These are phyloP conservation scores for Euphysa ruthae DNA, from an alignment of 30 jellyfish, hydroid and myxozoan genomes.

Conservation along the genomic window DNA sequence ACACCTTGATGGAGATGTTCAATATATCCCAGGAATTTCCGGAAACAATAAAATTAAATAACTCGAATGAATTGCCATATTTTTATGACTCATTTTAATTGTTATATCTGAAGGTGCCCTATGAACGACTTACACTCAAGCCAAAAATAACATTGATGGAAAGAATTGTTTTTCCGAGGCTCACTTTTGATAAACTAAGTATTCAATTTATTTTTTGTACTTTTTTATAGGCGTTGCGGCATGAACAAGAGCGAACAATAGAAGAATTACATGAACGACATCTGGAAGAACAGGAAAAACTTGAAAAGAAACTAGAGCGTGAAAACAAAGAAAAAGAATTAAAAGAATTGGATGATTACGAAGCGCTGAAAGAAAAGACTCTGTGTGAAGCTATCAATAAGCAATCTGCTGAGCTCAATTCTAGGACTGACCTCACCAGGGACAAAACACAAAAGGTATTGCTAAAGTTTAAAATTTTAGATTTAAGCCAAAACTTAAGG, in stretches of 20 bases:
- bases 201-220: background rate
- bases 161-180: too few relatives aligned
- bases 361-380: conserved; percentile 50
- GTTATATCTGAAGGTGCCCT: too few relatives aligned
- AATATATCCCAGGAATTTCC: too few relatives aligned
- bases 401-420: conserved; percentile 75
- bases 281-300: conserved; percentile 30
- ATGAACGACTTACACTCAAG: too few relatives aligned
- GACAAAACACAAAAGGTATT: conserved; percentile 12
- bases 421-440: conserved; percentile 53
- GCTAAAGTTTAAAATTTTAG: too few relatives aligned
- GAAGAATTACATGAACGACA: conserved; percentile 75
- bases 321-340: conserved; percentile 64
- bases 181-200: background rate
- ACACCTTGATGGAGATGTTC: too few relatives aligned
- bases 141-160: too few relatives aligned
- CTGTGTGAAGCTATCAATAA: conserved; percentile 61
- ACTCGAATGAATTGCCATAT: too few relatives aligned
- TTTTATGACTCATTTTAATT: too few relatives aligned
- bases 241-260: conserved; percentile 68
- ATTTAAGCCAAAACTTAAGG: too few relatives aligned
- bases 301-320: conserved; percentile 44
- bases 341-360: conserved; percentile 54
- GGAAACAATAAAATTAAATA: too few relatives aligned
- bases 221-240: conserved; percentile 47